Conservation (phyloP, 2,113 vertebrate genomes). For the Indri indri region DNA sequence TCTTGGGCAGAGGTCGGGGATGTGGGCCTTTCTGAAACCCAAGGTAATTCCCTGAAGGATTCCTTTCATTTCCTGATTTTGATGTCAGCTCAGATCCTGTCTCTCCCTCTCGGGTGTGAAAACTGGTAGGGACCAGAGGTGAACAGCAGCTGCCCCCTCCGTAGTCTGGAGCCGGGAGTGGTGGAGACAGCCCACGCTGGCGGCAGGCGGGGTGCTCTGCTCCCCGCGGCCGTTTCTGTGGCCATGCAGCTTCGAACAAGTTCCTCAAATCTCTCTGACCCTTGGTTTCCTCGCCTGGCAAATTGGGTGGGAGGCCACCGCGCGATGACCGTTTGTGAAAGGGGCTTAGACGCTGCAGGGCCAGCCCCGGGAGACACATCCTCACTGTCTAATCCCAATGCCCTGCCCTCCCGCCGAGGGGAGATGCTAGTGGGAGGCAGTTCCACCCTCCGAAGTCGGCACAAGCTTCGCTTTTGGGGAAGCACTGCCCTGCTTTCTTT, state of each 20-base stretch:
- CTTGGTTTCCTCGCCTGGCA: neutral
- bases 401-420: rapidly evolving
- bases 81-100: slow-evolving; percentile 69
- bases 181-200: too few relatives aligned
- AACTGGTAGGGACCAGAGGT: neutral
- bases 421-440: rapidly evolving
- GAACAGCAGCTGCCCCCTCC: rapidly evolving
- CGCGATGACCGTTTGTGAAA: neutral
- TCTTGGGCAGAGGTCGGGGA: slow-evolving; percentile 48
- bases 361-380: rapidly evolving
- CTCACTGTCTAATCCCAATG: rapidly evolving
- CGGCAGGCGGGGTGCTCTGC: neutral
- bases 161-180: neutral
- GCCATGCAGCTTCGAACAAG: neutral
- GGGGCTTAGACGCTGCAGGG: neutral
- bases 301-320: neutral
- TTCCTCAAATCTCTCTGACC: neutral
- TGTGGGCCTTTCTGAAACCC: slow-evolving; percentile 30
- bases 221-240: neutral
- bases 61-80: slow-evolving; percentile 81
- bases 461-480: too few relatives aligned
- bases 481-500: neutral
- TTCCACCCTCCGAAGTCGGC: too few relatives aligned
- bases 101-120: neutral
- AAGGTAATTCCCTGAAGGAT: slow-evolving; percentile 61